Base-by-base conservation (phyloP, 2,113 vertebrate genomes). In the Pterocles burchelli region DNA sequence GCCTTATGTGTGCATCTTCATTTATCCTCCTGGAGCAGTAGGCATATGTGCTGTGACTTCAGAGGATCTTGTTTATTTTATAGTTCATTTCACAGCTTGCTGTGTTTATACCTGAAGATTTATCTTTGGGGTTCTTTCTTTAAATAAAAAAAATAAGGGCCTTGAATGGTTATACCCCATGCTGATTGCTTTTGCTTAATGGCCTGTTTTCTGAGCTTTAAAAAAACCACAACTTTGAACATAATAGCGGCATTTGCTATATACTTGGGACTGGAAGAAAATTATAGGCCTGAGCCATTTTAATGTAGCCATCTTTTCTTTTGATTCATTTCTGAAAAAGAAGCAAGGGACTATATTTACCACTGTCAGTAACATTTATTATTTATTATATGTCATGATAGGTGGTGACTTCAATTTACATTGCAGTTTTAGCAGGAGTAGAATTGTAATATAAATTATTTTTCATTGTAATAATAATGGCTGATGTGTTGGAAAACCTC, bases 341-440 rank as follows among this genome's bases (percentile, higher is more conserved):
- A 81, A 95, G 92, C 89, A 81, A 94, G 83, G 89, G 46, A 61
- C 57, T 90, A 20, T 88, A 90, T 80, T 96, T 97, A 96, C 95
- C 94, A 93, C 98, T 97, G 95, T 93, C 96, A 96, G 91, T 96
- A 95, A 98, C 91, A 95, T 94, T 92, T 90, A 80, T 95, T 97
- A 59, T 61, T 89, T 87, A 28, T 84, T 87, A 68, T 90, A 54
- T 82, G 78, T 96, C 94, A 77, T 67, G 75, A 81, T 72, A 92
- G 84, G 96, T 73, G 59, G 90, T 82, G 93, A 97, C 93, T 97
- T 96, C 97, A 94, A 97, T 97, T 97, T 95, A 70, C 54, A 61
- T 71, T 34, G 59, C 41, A 29, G 70, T 90, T 94, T 97, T 97
- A 98, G 98, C 96, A 96, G 96, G 90, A 87, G 80, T 33, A 71